These are phyloP conservation scores for Drosophila sturtevanti DNA, from an alignment of 1,140 invertebrate genomes.

Conservation along the genomic window DNA sequence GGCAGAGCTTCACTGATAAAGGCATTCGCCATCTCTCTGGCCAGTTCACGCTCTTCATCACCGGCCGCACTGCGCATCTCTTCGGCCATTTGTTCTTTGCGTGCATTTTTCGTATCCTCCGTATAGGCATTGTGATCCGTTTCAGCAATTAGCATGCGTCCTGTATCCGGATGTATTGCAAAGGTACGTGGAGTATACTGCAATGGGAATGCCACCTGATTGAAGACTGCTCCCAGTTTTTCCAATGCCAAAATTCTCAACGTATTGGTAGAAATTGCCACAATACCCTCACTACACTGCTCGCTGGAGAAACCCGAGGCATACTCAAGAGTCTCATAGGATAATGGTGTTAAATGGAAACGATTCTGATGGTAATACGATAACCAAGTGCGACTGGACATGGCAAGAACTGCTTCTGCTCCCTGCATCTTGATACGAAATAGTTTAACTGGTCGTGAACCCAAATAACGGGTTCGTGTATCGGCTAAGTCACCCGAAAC, in stretches of 20 bases:
- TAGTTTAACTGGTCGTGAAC: conserved; percentile 97
- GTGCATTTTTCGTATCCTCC: conserved; percentile 96
- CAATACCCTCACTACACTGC: conserved; percentile 99
- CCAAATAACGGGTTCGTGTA: conserved; percentile 97
- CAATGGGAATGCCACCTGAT: conserved; percentile 95
- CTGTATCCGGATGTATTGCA: conserved; percentile 95
- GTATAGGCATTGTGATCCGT: conserved; percentile 99
- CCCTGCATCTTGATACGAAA: conserved; percentile 98
- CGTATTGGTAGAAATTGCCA: conserved; percentile 99
- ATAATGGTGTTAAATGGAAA: conserved; percentile 97
- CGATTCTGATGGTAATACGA: conserved; percentile 99
- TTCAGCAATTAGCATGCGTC: conserved; percentile 96
- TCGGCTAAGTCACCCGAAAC: conserved; percentile 98
- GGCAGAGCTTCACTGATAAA: conserved; percentile 97
- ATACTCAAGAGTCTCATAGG: conserved; percentile 98
- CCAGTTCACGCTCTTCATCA: conserved; percentile 96
- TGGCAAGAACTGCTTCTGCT: conserved; percentile 97
- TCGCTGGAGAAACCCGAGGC: conserved; percentile 95
- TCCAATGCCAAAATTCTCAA: conserved; percentile 98
- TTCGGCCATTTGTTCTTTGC: conserved; percentile 91
- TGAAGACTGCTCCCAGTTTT: conserved; percentile 99
- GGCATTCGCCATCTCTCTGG: conserved; percentile 97
- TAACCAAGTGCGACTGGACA: conserved; percentile 98
- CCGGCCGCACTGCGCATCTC: conserved; percentile 97
- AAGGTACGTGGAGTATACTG: conserved; percentile 99